Evolutionary conservation across 2,113 vertebrate species (phyloP).

Genomic region (Lamprologus sp.): DNA sequence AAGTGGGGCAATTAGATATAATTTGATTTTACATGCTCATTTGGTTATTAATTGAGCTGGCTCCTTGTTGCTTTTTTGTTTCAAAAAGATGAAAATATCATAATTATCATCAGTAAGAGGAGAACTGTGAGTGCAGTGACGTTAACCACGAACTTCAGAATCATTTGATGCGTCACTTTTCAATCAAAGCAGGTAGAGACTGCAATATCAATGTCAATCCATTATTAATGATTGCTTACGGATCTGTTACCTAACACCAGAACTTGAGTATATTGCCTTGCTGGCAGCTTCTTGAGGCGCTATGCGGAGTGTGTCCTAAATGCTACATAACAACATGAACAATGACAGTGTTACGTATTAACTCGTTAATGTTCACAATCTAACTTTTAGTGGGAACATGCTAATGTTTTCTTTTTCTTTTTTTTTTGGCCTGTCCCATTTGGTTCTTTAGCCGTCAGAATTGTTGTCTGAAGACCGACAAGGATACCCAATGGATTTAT

Average conservation of each 20-base stretch:
- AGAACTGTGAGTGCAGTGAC: not conserved
- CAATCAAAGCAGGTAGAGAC: not conserved
- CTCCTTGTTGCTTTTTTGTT: not conserved
- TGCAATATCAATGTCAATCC: not conserved
- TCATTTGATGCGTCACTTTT: accelerated
- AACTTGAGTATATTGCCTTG: not conserved
- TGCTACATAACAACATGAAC: not conserved
- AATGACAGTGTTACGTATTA: not conserved
- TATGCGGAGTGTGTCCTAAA: not conserved
- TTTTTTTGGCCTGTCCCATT: no score
- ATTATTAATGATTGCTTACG: not conserved
- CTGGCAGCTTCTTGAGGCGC: not conserved
- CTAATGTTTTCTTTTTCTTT: not conserved
- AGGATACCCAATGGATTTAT: no score
- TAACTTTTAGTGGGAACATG: not conserved
- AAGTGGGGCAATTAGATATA: constrained; percentile 37
- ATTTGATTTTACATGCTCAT: constrained; percentile 46
- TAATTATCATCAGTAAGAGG: not conserved
- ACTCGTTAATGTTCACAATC: not conserved
- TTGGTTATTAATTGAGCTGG: constrained; percentile 42
- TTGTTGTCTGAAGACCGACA: no score
- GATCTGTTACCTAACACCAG: not conserved
- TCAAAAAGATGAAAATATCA: not conserved
- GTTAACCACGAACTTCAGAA: not conserved
- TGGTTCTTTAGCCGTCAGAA: no score